Base-by-base conservation (phyloP, 1,140 invertebrate genomes). In the Temnothorax nylanderi region DNA sequence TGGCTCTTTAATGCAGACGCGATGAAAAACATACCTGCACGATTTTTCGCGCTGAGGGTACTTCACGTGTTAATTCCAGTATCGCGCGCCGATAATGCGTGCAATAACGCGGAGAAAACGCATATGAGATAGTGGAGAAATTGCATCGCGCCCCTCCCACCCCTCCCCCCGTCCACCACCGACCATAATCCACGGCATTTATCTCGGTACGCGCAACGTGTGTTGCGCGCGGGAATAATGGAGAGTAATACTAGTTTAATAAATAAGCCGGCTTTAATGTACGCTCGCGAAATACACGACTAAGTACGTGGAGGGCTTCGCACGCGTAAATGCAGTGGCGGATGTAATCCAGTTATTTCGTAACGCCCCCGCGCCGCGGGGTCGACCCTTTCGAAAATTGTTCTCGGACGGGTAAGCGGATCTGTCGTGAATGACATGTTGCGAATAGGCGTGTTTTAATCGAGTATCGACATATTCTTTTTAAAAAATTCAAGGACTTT, bases 241-340 rank as follows among this genome's bases (percentile, higher is more conserved):
- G 69, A 60, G 41, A 84, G 69, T 84, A 84, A 84, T 74, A 74
- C 80, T 74, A 84, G 80, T 74, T 84, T 74, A 74, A 74, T 84
- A 84, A 84, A 74, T 74, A 84, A 84, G 69, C 69, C 54, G 64
- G 51, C 37, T 74, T 74, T 74, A 84, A 84, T 84, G 69, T 74
- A 60, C 69, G 69, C 51, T 51, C 67, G 64, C 37, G 26, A 82
- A 82, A 82, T 72, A 82, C 37, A 82, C 26, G 54, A 58, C 37
- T 58, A 56, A 82, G 67, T 82, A 82, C 37, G 37, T 47, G 54
- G 26, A 74, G 67, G 51, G 49, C 11, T 72, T 47, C 65, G 78
- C 78, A 32, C 65, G 49, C 60, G 37, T 37, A 54, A 54, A 82
- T 74, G 41, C 54, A 74, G 65, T 69, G n/a, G 69, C 69, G 54